Base-by-base conservation (phyloP, 2,797 vertebrate genomes). In the Sebastes vulpes region DNA sequence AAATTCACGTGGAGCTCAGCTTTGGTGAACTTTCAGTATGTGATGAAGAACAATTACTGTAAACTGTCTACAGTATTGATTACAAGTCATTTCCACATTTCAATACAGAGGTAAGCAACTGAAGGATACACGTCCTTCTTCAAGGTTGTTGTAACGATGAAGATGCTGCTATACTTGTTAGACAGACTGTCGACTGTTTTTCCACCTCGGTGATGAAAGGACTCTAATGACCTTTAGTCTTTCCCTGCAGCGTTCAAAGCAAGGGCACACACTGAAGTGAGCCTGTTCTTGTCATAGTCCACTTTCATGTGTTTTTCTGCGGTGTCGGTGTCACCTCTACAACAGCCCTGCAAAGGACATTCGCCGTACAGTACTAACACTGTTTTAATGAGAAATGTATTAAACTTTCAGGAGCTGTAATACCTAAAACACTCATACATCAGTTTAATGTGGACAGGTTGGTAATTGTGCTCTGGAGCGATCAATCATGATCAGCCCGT, bases 391-490 rank as follows among this genome's bases (percentile, higher is more conserved):
- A 91, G 79, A 87, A 69, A 79, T 60, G 74, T 80, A 77, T 91
- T 87, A 91, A 89, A 91, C 52, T 84, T 88, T 84, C 82, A 88
- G 65, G 61, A 77, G 86, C 80, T 68, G 77, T 64, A 77, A 67
- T 73, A 75, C 82, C 69, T 89, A 80, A 82, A 91, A 81, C 83
- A 83, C 79, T 88, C 83, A 66, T 85, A 75, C 89, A 90, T 92
- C 90, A 92, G 86, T 87, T 87, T 82, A 83, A 82, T 77, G 77
- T 78, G 63, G 89, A 85, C 88, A 83, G 86, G 75, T 89, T 72
- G 88, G 87, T 91, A 91, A 93, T 88, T 93, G 86, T 86, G 65
- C 82, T 88, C 65, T 4, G 12, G 16, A 74, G 81, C 46, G 9
- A 89, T 91, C 88, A 87, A 86, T 92, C 91, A 80, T 32, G 48